Evolutionary conservation across 2,888 invertebrate species (phyloP).

Genomic region (Drepana falcataria): DNA sequence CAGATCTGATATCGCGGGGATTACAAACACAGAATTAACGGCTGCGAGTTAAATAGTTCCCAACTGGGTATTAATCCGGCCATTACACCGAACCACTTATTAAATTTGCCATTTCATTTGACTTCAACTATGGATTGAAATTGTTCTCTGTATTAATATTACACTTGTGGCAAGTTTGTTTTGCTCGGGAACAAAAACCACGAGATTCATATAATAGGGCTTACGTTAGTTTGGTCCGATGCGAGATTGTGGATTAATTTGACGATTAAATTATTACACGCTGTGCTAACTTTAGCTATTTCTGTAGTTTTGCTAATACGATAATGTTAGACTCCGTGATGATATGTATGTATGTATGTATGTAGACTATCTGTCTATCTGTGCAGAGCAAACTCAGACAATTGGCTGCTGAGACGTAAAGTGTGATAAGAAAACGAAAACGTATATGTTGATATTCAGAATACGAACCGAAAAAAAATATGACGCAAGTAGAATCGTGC

Average conservation of each 20-base stretch:
- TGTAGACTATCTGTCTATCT: too few relatives aligned
- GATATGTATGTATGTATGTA: too few relatives aligned
- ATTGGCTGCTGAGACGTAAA: too few relatives aligned
- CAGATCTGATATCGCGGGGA: constrained; percentile 14
- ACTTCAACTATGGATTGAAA: constrained; percentile 6
- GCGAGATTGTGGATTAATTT: not conserved
- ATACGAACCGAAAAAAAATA: too few relatives aligned
- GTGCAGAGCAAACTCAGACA: too few relatives aligned
- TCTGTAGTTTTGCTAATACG: too few relatives aligned
- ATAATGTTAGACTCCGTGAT: too few relatives aligned
- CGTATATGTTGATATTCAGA: too few relatives aligned
- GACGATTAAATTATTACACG: too few relatives aligned
- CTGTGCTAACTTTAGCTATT: too few relatives aligned
- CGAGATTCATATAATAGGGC: not conserved
- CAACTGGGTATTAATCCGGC: constrained; percentile 6
- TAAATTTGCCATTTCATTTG: constrained; percentile 18
- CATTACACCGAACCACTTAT: constrained; percentile 21
- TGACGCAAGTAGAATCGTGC: too few relatives aligned
- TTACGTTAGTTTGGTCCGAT: not conserved
- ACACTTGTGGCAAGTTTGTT: not conserved
- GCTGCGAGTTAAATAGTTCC: constrained; percentile 17
- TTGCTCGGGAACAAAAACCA: not conserved
- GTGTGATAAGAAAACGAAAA: too few relatives aligned
- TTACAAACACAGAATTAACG: constrained; percentile 18
- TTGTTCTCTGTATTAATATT: constrained; percentile 6